These are phyloP conservation scores for Perodicticus potto DNA, from an alignment of 2,797 vertebrate genomes.

Conservation along the genomic window DNA sequence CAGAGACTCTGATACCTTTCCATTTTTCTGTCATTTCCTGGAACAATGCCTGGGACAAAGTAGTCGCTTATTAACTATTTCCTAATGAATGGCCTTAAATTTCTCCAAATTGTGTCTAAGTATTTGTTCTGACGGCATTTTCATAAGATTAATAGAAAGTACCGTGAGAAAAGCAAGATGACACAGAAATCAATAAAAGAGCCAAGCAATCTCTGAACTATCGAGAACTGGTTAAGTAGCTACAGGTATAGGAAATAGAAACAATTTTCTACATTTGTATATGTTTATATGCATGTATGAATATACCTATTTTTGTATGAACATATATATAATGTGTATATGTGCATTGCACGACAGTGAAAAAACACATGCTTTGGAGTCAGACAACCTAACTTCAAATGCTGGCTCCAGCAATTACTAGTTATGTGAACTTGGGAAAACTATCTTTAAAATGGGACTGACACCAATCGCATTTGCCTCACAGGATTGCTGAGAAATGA, in stretches of 20 bases:
- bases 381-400: background rate
- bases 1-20: background rate
- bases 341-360: background rate
- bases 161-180: background rate
- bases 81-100: background rate
- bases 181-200: background rate
- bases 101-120: background rate
- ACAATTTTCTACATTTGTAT: background rate
- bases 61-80: slow-evolving; percentile 13
- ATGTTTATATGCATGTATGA: background rate
- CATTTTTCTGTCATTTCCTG: background rate
- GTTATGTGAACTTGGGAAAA: background rate
- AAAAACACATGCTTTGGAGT: background rate
- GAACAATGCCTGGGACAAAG: background rate
- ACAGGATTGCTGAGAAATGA: background rate
- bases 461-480: background rate
- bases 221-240: background rate
- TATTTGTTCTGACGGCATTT: background rate
- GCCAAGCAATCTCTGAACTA: background rate
- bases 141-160: background rate
- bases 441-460: background rate
- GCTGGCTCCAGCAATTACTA: background rate
- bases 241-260: background rate
- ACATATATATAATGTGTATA: no score
- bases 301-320: background rate